Evolutionary conservation across 1,140 invertebrate genomes (phyloP), one percentile per base, ranked within the genome.

Genomic region (Drosophila setifemur): DNA sequence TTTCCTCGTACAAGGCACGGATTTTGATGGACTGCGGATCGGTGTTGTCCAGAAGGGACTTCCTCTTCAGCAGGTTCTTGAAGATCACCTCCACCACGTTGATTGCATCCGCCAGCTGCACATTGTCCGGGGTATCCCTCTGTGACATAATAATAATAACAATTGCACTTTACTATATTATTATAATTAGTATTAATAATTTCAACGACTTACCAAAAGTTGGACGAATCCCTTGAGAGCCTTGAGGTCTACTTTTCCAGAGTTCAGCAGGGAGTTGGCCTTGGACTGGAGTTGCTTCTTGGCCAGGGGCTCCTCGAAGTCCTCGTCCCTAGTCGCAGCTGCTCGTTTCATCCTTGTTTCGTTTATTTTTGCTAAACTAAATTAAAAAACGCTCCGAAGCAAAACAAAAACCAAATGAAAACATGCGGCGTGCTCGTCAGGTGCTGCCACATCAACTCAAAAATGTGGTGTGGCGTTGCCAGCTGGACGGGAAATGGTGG

Each of bases 81-180:
- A 95, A 95, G 70, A 95, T 93, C 18, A 94, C 92, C 89, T 95
- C 94, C 57, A 95, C 77, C 8, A 94, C 93, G 92, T 37, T 93
- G 91, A 85, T 79, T 5, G 75, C 31, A 91, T 91, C 91, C 9
- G 31, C 29, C 28, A 40, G 12, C 4, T 37, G 35, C n/a, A 43
- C 54, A 31, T 43, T 21, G 3, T 35, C 31, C 0, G 54, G 53
- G 1, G n/a, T 44, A 3, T 71, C 19, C 37, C 16, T 31, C 66
- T 33, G 8, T 3, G 14, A n/a, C n/a, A n/a, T n/a, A 12, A 9
- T 4, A 37, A 2, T 37, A 0, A 6, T 7, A 4, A 2, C 0
- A 25, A 25, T 18, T 11, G 3, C 16, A 16, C 19, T 90, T 91
- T n/a, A 21, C 2, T 11, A n/a, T 33, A 18, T 5, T 23, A 21